Percentiles rank a stretch among this genome's conserved stretches.
Evolutionary conservation across 2,797 vertebrate species (phyloP).

Genomic region (Cichlasoma orientale): DNA sequence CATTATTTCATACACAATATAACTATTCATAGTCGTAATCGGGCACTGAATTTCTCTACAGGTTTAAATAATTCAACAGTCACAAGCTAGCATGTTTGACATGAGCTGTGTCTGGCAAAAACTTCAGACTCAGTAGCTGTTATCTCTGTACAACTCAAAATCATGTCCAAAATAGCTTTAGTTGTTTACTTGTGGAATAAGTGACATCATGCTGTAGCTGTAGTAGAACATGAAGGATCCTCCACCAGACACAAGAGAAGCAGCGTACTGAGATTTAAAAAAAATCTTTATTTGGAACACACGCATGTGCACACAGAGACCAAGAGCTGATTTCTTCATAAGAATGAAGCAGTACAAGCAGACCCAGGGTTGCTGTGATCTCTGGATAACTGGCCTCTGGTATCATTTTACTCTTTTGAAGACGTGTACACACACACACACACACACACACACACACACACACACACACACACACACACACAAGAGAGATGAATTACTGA

Average conservation of each 20-base stretch:
- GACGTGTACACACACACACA: neutral
- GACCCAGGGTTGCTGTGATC: conserved; percentile 44
- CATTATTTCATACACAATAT: conserved; percentile 8
- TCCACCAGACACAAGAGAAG: conserved; percentile 20
- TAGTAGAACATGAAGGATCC: conserved; percentile 31
- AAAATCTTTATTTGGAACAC: conserved; percentile 30
- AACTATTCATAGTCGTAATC: conserved; percentile 15
- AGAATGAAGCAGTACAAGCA: conserved; percentile 32
- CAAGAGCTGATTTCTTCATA: conserved; percentile 31
- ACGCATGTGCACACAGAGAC: conserved; percentile 1
- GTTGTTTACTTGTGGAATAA: conserved; percentile 48
- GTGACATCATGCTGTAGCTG: conserved; percentile 37
- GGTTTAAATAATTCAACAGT: conserved; percentile 49
- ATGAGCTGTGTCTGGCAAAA: conserved; percentile 29
- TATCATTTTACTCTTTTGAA: conserved; percentile 37
- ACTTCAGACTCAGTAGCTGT: conserved; percentile 10
- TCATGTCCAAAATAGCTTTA: conserved; percentile 54
- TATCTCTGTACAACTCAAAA: conserved; percentile 32
- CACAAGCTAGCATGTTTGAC: conserved; percentile 25
- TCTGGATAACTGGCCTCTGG: conserved; percentile 56
- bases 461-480: conserved; percentile 19
- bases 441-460: conserved; percentile 3
- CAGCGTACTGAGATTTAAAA: conserved; percentile 24
- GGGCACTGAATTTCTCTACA: conserved; percentile 13
- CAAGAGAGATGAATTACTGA: conserved; percentile 73